Evolutionary conservation across 2,888 invertebrate genomes (phyloP).

Genomic region (Aphidoletes aphidimyza): DNA sequence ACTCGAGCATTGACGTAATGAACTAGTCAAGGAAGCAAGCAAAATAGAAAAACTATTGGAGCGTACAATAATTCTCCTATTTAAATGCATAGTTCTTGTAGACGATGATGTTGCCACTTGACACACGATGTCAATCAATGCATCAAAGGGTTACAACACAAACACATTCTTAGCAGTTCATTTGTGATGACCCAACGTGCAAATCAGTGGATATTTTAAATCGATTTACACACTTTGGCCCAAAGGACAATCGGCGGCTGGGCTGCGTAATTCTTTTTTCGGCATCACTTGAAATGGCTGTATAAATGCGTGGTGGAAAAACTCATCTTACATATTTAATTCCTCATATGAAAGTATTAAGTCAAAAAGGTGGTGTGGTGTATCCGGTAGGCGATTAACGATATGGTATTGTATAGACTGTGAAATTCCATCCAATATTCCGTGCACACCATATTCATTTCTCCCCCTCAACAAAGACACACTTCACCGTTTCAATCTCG

Average conservation of each 20-base stretch:
- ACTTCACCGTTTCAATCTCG: background rate
- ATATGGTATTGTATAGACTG: background rate
- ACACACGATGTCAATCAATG: constrained; percentile 8
- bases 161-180: background rate
- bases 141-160: constrained; percentile 44
- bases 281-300: background rate
- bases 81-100: background rate
- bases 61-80: constrained; percentile 5
- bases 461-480: background rate
- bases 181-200: background rate
- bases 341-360: constrained; percentile 4
- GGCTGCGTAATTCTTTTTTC: background rate
- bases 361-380: background rate
- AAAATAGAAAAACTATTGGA: too few species aligned
- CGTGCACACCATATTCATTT: background rate
- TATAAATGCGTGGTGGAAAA: background rate
- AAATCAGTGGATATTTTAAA: constrained; percentile 34
- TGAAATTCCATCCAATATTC: constrained; percentile 44
- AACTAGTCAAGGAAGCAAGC: too few species aligned
- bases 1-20: too few species aligned
- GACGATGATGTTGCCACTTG: background rate
- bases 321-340: constrained; percentile 13
- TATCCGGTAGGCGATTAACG: constrained; percentile 46
- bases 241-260: too few species aligned
- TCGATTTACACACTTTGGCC: background rate